Evolutionary conservation across 2,888 invertebrate species (phyloP), one percentile per base, ranked within the genome.

Genomic region (Tiliacea aurago): DNA sequence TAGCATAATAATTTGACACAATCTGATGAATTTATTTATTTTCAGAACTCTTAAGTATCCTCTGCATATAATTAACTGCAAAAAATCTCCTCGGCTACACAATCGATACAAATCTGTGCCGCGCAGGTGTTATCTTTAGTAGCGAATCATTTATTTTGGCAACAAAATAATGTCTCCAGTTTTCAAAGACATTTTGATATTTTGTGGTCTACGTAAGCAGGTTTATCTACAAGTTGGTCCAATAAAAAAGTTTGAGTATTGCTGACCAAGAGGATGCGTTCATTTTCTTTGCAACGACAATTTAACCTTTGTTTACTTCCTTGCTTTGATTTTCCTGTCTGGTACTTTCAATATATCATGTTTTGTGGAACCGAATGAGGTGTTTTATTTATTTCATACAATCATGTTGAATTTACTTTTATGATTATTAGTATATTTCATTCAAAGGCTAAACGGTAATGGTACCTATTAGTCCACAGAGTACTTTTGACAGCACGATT

Each of bases 201-300:
- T 15, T 43, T 43, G 15, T 61, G 0, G 18, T 10, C 18, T 61
- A 10, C 15, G 1, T 15, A n/a, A 41, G 37, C 37, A 37, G 41
- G 28, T 23, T 15, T 23, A 13, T 15, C 3, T 43, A 23, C 1
- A 18, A 43, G 3, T 2, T 10, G 6, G n/a, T 43, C 13, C 4
- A 13, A 41, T 41, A 7, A 28, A 53, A 51, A 76, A 61, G 49
- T 69, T 81, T 81, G 62, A 67, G 62, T 5, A 47, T 9, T n/a
- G 13, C 58, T 66, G 68, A n/a, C 7, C 1, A 11, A 72, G 15
- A 66, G 63, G 62, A 80, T 72, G 70, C 37, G 43, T 75, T 77
- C 59, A 75, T 73, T 77, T 78, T 76, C 68, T 76, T 76, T 75
- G 59, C 63, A 80, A 56, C 51, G 49, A 37, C 69, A 71, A 72